Conservation (phyloP, 1,140 invertebrate species). For the Nasonia vitripennis region DNA sequence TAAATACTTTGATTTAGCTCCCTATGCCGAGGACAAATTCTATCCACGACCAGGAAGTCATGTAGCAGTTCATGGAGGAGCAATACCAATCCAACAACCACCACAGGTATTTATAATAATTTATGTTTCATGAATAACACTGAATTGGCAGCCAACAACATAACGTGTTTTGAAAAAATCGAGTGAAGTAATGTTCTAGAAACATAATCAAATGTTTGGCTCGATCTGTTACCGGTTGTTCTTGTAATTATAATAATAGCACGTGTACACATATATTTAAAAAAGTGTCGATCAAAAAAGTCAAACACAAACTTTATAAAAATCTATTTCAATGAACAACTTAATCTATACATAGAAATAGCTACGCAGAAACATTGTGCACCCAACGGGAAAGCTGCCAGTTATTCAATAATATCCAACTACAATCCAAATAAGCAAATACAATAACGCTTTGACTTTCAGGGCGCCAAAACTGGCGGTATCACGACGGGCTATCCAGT, state of each 20-base stretch:
- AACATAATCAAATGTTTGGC: constrained; percentile 11
- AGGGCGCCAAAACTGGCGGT: constrained; percentile 76
- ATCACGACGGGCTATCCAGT: constrained; percentile 78
- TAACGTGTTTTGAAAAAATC: background rate
- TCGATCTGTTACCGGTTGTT: background rate
- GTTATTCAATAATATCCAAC: background rate
- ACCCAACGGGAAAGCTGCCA: background rate
- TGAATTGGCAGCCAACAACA: too few species aligned
- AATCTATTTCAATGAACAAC: constrained; percentile 1
- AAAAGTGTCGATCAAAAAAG: too few species aligned
- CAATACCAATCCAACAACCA: constrained; percentile 76
- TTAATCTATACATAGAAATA: background rate
- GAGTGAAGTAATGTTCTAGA: background rate
- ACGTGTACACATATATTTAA: too few species aligned
- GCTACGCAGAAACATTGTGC: background rate
- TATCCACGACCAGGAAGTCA: constrained; percentile 73
- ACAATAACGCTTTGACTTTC: constrained; percentile 21
- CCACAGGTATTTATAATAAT: constrained; percentile 68
- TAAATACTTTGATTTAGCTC: constrained; percentile 52
- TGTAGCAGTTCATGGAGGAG: constrained; percentile 73
- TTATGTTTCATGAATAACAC: too few species aligned
- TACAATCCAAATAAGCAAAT: background rate
- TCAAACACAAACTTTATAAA: background rate
- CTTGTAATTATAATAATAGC: too few species aligned
- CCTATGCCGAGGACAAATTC: constrained; percentile 71